Evolutionary conservation across 2,888 invertebrate species (phyloP), one percentile per base, ranked within the genome.

Genomic region (Apotomis betuletana): DNA sequence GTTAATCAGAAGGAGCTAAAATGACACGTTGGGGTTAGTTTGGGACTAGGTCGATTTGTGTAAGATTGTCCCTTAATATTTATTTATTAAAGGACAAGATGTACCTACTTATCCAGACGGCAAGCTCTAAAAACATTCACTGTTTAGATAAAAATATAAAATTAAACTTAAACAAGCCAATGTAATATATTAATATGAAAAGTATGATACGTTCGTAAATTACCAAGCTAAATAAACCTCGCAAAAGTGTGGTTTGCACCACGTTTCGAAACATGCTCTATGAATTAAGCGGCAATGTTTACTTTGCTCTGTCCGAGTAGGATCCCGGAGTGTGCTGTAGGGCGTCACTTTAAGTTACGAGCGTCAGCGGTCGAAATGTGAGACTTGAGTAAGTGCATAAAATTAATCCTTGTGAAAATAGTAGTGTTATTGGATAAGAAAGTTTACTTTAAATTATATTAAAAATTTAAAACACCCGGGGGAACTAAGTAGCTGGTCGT

Each of bases 251-350:
- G 27, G 27, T 41, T 55, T 51, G 54, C 36, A 12, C 27, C 38
- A 12, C 41, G 1, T 77, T 79, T 71, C 75, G 80, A 82, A 83
- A 79, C 81, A 77, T 74, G 74, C 73, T 75, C 75, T 82, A 80
- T 79, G 76, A 73, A 74, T 80, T 76, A 75, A 73, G 60, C 6
- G 75, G 74, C 70, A 81, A 75, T 77, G 77, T 75, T 76, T 78
- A 79, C 75, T 81, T 85, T 81, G 75, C 78, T 77, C 74, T 81
- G 73, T 75, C 74, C 74, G 67, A 75, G 70, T 61, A 60, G 72
- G 71, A 73, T 73, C 67, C 65, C 68, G 75, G 73, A 77, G 71
- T 61, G 77, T 72, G 70, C 74, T 61, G 63, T 72, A 55, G 44
- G 58, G 38, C 9, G 38, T 55, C 41, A 46, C 71, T 69, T 5